Evolutionary conservation across 2,113 vertebrate species (phyloP), one percentile per base, ranked within the genome.

Genomic region (Zosterops pallidus): DNA sequence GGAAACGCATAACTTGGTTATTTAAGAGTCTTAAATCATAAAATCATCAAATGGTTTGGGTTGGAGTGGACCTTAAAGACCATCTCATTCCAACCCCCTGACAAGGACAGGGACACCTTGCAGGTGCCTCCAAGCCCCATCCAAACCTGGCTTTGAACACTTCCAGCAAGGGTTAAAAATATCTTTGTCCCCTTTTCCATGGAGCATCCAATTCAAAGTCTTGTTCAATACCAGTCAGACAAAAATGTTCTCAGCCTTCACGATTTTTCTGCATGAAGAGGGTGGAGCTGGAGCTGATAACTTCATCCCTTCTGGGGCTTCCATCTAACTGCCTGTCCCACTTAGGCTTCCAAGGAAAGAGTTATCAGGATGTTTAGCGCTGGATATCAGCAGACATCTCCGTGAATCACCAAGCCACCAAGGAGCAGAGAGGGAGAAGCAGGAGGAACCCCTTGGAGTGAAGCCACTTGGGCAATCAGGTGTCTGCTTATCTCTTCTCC

Each of bases 281-380:
- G 35, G 76, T 47, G 64, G 72, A 86, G 65, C 44, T 68, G 65
- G 31, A 92, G 68, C 11, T 78, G 64, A n/a, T 14, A 63, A 89
- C 42, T 85, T 77, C 33, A 86, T 46, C 26, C 63, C 22, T 77
- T 50, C 71, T 83, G 89, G 47, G 24, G 23, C 29, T 28, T 62
- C 42, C 22, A 5, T 50, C 70, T n/a, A 14, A 39, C 21, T 37
- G 22, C 35, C 59, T 60, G 50, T 28, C 64, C 52, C 86, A 74
- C 37, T 92, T 56, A 52, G 52, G 29, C 80, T 89, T 78, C 96
- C n/a, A 47, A 71, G 59, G 42, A 50, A 93, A 76, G 55, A 88
- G 31, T 46, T 57, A 21, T 6, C 31, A 37, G 78, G 53, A 49
- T 42, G 28, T 46, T 26, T n/a, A 14, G n/a, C 41, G 41, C 47